These are phyloP conservation scores for Agapornis canus DNA, from an alignment of 2,797 vertebrate species.

Conservation along the genomic window DNA sequence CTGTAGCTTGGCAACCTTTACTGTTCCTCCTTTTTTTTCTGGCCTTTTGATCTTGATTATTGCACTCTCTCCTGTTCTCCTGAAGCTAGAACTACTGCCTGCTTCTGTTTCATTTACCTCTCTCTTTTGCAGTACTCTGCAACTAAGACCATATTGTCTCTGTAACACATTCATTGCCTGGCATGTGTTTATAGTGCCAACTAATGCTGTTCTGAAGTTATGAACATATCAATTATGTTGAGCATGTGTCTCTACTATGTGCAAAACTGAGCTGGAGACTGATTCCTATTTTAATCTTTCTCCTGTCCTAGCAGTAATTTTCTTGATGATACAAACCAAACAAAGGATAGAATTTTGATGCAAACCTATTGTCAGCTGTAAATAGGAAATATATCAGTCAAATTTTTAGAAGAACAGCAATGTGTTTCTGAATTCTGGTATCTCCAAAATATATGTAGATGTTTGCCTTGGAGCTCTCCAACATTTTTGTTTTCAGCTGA, in stretches of 20 bases:
- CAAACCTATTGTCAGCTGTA: not conserved
- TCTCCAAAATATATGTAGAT: not conserved
- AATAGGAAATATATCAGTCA: not conserved
- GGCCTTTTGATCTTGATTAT: not conserved
- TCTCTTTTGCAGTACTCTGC: not conserved
- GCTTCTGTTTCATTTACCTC: not conserved
- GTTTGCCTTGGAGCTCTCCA: not conserved
- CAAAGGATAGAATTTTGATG: not conserved
- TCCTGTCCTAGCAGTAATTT: not conserved
- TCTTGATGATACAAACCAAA: not conserved
- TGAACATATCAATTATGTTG: not conserved
- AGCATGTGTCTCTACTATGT: fast-evolving
- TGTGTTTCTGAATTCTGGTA: not conserved
- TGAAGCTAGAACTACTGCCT: not conserved
- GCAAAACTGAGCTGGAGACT: not conserved
- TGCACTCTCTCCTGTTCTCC: not conserved
- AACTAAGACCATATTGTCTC: not conserved
- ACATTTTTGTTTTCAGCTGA: not conserved
- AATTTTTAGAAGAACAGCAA: not conserved
- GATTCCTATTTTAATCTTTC: not conserved
- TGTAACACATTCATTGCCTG: not conserved
- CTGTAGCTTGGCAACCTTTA: not conserved
- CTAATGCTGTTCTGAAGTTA: not conserved
- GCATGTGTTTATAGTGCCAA: not conserved
- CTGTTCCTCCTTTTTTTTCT: not conserved